A percentile compares a stretch with the other conserved stretches of the same genome.
Conservation (phyloP, 2,113 vertebrate genomes). For the Pomatostomus ruficeps region DNA sequence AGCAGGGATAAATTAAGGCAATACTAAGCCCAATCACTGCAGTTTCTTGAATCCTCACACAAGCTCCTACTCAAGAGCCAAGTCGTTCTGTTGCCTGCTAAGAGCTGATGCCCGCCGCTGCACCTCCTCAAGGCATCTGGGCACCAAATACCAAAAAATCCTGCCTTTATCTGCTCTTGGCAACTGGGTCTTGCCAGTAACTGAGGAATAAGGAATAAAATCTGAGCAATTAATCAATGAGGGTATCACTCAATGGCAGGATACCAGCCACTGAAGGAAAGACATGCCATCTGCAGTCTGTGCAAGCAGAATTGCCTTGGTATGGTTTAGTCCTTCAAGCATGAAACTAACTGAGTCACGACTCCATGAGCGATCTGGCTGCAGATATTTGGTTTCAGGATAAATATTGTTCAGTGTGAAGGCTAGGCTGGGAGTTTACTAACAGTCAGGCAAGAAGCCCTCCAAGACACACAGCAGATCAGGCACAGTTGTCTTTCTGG, state of each 20-base stretch:
- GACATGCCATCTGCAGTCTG: not conserved
- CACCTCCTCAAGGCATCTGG: not conserved
- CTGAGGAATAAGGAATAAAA: not conserved
- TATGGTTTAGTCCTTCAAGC: not conserved
- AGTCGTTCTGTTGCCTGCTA: not conserved
- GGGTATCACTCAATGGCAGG: not conserved
- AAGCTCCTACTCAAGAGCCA: not conserved
- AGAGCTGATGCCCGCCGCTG: not conserved
- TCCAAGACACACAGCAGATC: not conserved
- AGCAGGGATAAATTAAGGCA: not conserved
- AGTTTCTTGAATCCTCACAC: not conserved
- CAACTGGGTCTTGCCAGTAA: not conserved
- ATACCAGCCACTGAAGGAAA: not conserved
- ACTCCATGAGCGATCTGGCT: not conserved
- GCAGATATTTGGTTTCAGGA: not conserved
- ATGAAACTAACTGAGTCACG: accelerated
- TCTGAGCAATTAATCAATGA: not conserved
- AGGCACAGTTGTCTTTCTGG: not conserved
- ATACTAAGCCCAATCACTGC: not conserved
- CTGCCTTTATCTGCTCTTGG: not conserved
- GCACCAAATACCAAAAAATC: not conserved
- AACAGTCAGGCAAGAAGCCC: not conserved
- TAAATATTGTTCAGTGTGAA: not conserved
- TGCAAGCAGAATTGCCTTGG: not conserved
- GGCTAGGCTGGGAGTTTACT: not conserved